Percentiles rank a stretch among this genome's conserved stretches.
Conservation (phyloP, 2,113 vertebrate species). For the Colinus virginianus region DNA sequence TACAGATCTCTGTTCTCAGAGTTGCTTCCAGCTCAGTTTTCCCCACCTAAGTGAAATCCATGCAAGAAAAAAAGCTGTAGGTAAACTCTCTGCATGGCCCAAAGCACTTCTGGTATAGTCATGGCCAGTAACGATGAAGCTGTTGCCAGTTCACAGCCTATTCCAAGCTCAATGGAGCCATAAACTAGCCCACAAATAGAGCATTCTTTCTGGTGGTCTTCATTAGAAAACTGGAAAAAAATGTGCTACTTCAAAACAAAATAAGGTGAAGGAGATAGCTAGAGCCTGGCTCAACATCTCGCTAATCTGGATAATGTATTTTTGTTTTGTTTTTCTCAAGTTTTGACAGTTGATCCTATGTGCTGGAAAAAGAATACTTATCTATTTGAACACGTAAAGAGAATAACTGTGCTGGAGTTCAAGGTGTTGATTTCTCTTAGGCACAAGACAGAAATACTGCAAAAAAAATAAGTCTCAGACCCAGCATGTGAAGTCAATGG, state of each 20-base stretch:
- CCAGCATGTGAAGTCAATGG: not conserved
- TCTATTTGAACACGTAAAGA: not conserved
- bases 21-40: not conserved
- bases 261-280: not conserved
- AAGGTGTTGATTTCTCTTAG: not conserved
- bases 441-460: not conserved
- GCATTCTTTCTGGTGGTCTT: conserved; percentile 11
- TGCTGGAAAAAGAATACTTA: not conserved
- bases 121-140: not conserved
- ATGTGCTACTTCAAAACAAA: not conserved
- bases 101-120: not conserved
- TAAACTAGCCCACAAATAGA: conserved; percentile 7
- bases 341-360: not conserved
- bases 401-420: not conserved
- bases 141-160: not conserved
- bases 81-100: not conserved
- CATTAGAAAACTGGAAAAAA: conserved; percentile 22
- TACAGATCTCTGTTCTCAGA: not conserved
- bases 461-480: not conserved
- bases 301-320: not conserved
- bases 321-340: not conserved
- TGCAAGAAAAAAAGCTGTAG: not conserved
- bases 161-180: not conserved
- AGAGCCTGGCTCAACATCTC: not conserved
- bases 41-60: not conserved